Base-by-base conservation (phyloP, 2,888 invertebrate species). In the Tetheella fluctuosa region DNA sequence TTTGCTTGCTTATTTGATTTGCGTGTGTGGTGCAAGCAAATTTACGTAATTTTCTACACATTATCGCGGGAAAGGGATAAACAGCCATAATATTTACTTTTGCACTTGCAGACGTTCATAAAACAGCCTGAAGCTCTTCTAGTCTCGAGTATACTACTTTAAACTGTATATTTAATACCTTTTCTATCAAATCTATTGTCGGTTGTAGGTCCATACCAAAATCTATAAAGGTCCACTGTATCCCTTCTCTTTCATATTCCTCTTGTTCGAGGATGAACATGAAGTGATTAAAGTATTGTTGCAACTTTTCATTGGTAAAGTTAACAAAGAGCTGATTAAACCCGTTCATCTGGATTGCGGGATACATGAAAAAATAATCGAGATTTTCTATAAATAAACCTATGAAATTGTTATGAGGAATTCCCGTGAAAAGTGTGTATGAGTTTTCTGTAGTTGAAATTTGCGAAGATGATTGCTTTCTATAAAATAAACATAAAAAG, bases 311-410 rank as follows among this genome's bases (percentile, higher is more conserved):
- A 91, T 98, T 98, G 84, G 97, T 97, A 95, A 97, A 98, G 95
- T 98, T 98, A 95, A 98, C 97, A 95, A 98, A 98, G 86, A 98
- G 95, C 93, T 98, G 98, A 94, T 98, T 98, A 95, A 98, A 98
- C 86, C 97, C 96, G 94, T 98, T 98, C 94, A 95, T 96, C 98
- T 98, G 95, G 79, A 76, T 74, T 80, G 81, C 78, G 77, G 78
- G 70, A 62, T 59, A 82, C 81, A 84, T 81, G 80, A 65, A 90
- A 90, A 88, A 74, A 88, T 75, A 79, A 79, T 80, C 73, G 71
- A 78, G 77, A 70, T 70, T 58, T 59, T 67, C 66, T 64, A 73
- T 57, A 60, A 63, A 58, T 71, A 65, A 39, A 39, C 39, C n/a
- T 39, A 39, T 39, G n/a, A 39, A n/a, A 6, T 6, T n/a, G n/a